These are phyloP conservation scores for Meles meles DNA, from an alignment of 2,113 vertebrate genomes.

Conservation along the genomic window DNA sequence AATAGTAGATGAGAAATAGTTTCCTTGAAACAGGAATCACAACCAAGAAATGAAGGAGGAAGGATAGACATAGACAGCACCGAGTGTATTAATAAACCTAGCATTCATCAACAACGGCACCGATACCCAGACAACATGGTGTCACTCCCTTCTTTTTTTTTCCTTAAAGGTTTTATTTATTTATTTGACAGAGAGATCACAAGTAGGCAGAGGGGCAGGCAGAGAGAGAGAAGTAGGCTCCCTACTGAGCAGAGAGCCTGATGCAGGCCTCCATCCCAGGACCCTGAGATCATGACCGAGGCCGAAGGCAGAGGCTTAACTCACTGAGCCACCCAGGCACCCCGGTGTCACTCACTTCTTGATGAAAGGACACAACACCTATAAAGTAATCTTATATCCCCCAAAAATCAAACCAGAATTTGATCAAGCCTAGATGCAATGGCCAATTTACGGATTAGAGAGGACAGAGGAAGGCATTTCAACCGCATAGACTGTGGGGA, in stretches of 20 bases:
- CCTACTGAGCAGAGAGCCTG: too few species aligned
- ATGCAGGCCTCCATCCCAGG: too few species aligned
- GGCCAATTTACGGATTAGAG: background rate
- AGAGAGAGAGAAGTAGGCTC: too few species aligned
- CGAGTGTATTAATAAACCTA: background rate
- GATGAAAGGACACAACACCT: background rate
- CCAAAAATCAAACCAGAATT: background rate
- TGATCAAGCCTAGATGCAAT: background rate
- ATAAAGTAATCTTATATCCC: background rate
- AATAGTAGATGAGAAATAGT: background rate
- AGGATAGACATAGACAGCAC: background rate
- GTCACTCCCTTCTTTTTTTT: too few species aligned
- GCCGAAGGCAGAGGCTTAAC: too few species aligned
- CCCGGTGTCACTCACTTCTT: too few species aligned
- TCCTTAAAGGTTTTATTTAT: too few species aligned
- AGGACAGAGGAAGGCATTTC: background rate
- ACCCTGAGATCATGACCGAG: too few species aligned
- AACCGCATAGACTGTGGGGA: rapidly evolving
- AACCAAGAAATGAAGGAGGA: background rate
- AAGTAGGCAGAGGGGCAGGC: too few species aligned
- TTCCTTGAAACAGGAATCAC: background rate
- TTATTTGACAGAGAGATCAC: too few species aligned
- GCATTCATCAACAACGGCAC: background rate
- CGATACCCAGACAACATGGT: background rate
- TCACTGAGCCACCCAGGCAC: too few species aligned